A percentile compares a stretch with the other conserved stretches of the same genome.
phyloP scores from a whole-genome alignment of 2,797 vertebrate genomes.

The Hoplostethus mediterraneus region DNA sequence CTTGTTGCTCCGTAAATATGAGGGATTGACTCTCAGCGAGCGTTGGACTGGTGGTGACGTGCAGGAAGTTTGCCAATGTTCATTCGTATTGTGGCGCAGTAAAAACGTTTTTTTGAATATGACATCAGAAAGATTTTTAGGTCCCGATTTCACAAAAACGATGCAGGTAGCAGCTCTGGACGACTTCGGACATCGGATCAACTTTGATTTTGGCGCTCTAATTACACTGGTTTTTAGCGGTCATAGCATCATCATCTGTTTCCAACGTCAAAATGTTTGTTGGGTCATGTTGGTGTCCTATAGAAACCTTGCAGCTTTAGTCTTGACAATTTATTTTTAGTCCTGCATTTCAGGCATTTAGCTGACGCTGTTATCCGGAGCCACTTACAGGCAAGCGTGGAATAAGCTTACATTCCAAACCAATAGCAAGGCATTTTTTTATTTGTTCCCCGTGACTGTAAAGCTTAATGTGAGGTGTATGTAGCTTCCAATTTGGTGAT shows the following conservation, averaged over 20 bases:
- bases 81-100: too few relatives aligned
- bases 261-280: too few relatives aligned
- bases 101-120: too few relatives aligned
- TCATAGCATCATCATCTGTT: not conserved
- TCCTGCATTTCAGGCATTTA: slow-evolving; percentile 8
- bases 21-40: slow-evolving; percentile 6
- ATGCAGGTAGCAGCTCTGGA: not conserved
- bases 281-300: too few relatives aligned
- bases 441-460: too few relatives aligned
- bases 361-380: slow-evolving; percentile 25
- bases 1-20: slow-evolving; percentile 22
- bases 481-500: too few relatives aligned
- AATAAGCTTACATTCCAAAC: too few relatives aligned
- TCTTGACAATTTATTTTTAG: not conserved
- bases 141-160: not conserved
- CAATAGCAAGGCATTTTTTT: too few relatives aligned
- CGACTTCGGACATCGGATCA: not conserved
- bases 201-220: not conserved
- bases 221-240: not conserved
- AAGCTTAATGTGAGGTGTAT: too few relatives aligned
- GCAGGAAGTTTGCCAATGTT: not conserved
- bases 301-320: not conserved
- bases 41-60: too few relatives aligned
- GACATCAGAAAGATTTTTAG: too few relatives aligned
- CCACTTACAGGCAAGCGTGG: not conserved